Evolutionary conservation across 2,888 invertebrate genomes (phyloP).

Genomic region (Alitta virens): DNA sequence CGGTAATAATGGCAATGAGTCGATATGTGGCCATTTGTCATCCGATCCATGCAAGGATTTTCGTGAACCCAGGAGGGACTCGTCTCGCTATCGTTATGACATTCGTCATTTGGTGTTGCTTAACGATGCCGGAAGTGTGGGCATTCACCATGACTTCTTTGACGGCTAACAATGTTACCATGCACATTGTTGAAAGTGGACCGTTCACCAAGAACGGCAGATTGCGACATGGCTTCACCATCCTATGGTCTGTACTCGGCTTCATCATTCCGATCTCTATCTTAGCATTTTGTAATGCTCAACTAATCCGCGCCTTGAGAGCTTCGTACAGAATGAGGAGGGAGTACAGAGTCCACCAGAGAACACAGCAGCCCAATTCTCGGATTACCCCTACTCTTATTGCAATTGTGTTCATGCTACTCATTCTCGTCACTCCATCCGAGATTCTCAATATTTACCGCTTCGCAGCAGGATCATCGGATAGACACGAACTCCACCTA

Average conservation of each 20-base stretch:
- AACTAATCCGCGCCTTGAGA: conserved; percentile 37
- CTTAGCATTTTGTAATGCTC: conserved; percentile 47
- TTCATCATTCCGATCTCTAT: conserved; percentile 49
- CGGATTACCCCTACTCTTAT: conserved; percentile 49
- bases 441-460: conserved; percentile 47
- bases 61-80: conserved; percentile 46
- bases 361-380: conserved; percentile 16
- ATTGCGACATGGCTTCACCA: conserved; percentile 18
- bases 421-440: conserved; percentile 50
- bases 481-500: conserved; percentile 17
- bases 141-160: conserved; percentile 2
- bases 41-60: conserved; percentile 48
- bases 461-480: conserved; percentile 13
- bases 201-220: conserved; percentile 8
- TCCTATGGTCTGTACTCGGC: conserved; percentile 44
- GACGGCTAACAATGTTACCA: neutral
- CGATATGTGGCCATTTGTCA: conserved; percentile 54
- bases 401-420: conserved; percentile 48
- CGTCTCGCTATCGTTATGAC: conserved; percentile 37
- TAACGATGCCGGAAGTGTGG: conserved; percentile 24
- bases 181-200: conserved; percentile 24
- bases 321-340: conserved; percentile 21
- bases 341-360: conserved; percentile 21
- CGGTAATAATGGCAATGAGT: conserved; percentile 53
- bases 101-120: conserved; percentile 18